Conservation (phyloP, 2,797 vertebrate species). For the Hapalemur alaotrensis region DNA sequence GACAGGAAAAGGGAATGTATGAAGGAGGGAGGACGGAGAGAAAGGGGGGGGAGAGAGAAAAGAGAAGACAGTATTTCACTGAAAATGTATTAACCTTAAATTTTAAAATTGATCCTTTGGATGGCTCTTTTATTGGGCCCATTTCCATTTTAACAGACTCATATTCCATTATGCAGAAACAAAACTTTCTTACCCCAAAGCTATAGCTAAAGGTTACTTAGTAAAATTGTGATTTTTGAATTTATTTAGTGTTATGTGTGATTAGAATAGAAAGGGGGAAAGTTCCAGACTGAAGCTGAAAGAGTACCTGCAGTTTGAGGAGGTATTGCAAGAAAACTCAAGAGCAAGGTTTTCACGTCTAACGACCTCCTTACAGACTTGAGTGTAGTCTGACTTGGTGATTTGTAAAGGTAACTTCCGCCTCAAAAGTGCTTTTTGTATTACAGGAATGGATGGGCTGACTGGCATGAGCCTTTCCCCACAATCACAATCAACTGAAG, state of each 20-base stretch:
- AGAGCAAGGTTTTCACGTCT: neutral
- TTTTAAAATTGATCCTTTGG: neutral
- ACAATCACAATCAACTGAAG: neutral
- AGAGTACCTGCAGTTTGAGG: neutral
- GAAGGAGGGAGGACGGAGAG: too few species aligned
- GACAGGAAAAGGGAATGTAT: neutral
- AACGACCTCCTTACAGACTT: neutral
- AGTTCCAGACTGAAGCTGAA: neutral
- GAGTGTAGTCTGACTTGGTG: neutral
- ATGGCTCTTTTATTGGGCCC: neutral
- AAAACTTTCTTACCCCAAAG: neutral
- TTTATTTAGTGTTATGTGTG: neutral
- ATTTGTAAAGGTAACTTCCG: neutral
- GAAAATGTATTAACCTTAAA: neutral
- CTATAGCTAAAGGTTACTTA: neutral
- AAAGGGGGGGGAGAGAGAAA: neutral
- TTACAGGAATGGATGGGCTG: neutral
- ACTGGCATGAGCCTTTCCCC: neutral
- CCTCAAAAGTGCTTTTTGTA: neutral
- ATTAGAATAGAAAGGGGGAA: neutral
- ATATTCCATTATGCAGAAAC: neutral
- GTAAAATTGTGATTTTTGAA: neutral
- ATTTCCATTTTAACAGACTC: neutral
- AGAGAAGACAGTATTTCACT: neutral
- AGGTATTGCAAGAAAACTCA: rapidly evolving